Conservation (phyloP, 2,797 vertebrate species). For the Chaunax sp. region DNA sequence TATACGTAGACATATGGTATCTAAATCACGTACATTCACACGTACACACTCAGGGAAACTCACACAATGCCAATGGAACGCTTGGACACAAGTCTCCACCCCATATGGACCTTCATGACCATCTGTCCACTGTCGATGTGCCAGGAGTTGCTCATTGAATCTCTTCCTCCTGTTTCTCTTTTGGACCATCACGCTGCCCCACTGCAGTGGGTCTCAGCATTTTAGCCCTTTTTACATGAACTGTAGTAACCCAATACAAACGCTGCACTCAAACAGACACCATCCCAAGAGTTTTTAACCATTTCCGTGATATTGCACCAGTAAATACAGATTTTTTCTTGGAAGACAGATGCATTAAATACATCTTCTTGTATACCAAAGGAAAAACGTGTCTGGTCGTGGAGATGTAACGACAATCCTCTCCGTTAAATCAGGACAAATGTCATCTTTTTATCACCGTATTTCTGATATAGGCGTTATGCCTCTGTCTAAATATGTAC, state of each 20-base stretch:
- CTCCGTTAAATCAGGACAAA: too few relatives aligned
- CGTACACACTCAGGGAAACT: constrained; percentile 22
- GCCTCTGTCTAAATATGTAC: constrained; percentile 29
- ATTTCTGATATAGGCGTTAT: constrained; percentile 9
- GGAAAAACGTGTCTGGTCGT: too few relatives aligned
- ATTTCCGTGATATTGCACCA: constrained; percentile 18
- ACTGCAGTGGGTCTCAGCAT: constrained; percentile 40
- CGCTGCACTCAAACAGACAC: constrained; percentile 34
- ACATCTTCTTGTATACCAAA: too few relatives aligned
- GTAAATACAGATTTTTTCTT: constrained; percentile 6
- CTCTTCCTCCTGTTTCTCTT: constrained; percentile 45
- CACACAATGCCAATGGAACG: constrained; percentile 49
- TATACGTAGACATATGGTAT: constrained; percentile 37
- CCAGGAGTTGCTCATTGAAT: constrained; percentile 63
- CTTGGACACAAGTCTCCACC: constrained; percentile 59
- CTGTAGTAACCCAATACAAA: constrained; percentile 49
- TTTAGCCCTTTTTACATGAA: constrained; percentile 53
- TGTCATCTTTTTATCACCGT: neutral
- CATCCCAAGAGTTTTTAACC: constrained; percentile 26
- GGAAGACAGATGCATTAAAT: too few relatives aligned
- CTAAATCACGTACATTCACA: constrained; percentile 38
- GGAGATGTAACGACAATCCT: too few relatives aligned
- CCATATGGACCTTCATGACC: constrained; percentile 76
- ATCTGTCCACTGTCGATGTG: constrained; percentile 71
- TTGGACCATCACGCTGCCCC: constrained; percentile 48